Evolutionary conservation across 2,797 vertebrate genomes (phyloP).

Genomic region (Cossypha caffra): DNA sequence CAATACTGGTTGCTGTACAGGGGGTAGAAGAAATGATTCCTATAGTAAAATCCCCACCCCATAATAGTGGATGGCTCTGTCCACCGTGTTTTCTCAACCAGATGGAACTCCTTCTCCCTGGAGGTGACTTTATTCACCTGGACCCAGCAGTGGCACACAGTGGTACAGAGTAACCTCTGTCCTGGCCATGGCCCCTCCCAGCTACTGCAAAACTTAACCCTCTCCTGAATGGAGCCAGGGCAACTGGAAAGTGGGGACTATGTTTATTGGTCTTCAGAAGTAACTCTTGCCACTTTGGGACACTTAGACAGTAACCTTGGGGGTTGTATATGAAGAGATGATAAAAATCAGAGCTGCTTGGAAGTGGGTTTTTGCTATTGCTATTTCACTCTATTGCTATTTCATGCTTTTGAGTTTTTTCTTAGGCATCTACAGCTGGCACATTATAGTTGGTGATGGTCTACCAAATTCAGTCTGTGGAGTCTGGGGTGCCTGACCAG

Average conservation of each 20-base stretch:
- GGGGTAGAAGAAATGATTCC: background rate
- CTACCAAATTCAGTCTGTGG: background rate
- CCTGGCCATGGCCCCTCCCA: background rate
- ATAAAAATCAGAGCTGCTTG: background rate
- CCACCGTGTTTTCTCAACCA: background rate
- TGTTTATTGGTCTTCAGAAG: background rate
- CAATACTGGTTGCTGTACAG: background rate
- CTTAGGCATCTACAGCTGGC: background rate
- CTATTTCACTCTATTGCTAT: background rate
- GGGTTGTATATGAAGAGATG: background rate
- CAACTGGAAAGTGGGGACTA: background rate
- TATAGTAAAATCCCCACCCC: accelerated
- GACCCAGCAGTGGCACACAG: background rate
- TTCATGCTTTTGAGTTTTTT: background rate
- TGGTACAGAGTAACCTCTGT: background rate
- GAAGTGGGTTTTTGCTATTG: background rate
- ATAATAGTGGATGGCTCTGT: background rate
- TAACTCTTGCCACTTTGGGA: background rate
- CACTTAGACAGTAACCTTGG: background rate
- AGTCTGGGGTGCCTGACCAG: background rate
- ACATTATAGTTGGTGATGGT: background rate
- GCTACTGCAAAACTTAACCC: background rate
- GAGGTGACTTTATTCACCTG: background rate
- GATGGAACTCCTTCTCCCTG: background rate
- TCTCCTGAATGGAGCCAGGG: background rate